Evolutionary conservation across 2,888 invertebrate genomes (phyloP), one percentile per base, ranked within the genome.

Genomic region (Drosophila tripunctata): DNA sequence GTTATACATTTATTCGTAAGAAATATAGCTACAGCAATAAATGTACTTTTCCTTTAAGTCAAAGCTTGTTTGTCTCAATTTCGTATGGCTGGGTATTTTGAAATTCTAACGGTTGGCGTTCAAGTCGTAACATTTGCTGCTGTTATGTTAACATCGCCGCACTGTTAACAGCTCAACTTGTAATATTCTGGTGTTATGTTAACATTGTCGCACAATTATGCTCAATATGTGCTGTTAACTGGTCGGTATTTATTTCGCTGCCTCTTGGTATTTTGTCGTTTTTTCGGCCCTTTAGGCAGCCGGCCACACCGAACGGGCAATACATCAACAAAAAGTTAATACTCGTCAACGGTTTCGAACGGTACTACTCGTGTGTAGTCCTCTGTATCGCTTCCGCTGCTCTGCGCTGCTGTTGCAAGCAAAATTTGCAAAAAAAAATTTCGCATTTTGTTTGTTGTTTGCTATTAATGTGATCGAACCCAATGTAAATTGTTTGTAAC

Each of bases 21-120:
- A 80, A 74, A 81, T 63, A 69, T 79, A 74, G 75, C 76, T 81
- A 86, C 79, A 75, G 88, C n/a, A 87, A 88, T 87, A 88, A 88
- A 87, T 87, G 88, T 86, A 87, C 83, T 88, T 87, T 87, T 88
- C 88, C 88, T 88, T 86, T 83, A 84, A 74, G 24, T 57, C 44
- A 31, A 31, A 10, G 4, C 10, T 19, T 24, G 15, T 6, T n/a
- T n/a, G n/a, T n/a, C n/a, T n/a, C 6, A 21, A 31, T n/a, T 43
- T 43, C n/a, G 14, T 21, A n/a, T 2, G 15, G 21, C 2, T 3
- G 31, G 10, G 3, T n/a, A 7, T 2, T 4, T 24, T 2, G 7
- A 14, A n/a, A n/a, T 44, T 24, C n/a, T 47, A 22, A n/a, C 33
- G 35, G 22, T 22, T 47, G 35, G 17, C 48, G 48, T 17, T n/a